phyloP scores from a whole-genome alignment of 2,113 vertebrate genomes.

The Ranitomeya variabilis region DNA sequence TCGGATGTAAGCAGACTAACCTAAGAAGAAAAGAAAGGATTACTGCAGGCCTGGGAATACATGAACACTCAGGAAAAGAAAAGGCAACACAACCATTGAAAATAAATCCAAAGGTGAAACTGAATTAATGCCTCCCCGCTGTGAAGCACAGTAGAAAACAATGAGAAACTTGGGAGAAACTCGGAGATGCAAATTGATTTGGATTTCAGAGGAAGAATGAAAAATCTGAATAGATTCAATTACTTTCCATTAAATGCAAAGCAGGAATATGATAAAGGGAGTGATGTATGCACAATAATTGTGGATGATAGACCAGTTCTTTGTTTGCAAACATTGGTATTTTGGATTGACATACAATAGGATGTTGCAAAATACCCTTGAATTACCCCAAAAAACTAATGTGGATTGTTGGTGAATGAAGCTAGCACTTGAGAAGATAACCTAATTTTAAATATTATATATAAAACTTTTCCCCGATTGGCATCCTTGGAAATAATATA shows the following conservation, averaged over 20 bases:
- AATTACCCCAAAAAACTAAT: too few relatives aligned
- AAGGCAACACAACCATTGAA: background rate
- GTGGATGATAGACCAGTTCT: too few relatives aligned
- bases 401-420: too few relatives aligned
- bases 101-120: conserved; percentile 37
- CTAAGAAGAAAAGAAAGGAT: conserved; percentile 23
- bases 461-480: too few relatives aligned
- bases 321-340: too few relatives aligned
- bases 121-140: background rate
- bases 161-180: background rate
- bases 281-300: background rate
- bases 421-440: too few relatives aligned
- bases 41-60: background rate
- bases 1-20: background rate
- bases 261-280: background rate
- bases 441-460: too few relatives aligned
- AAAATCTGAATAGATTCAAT: background rate
- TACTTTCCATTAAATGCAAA: background rate
- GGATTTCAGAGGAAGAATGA: conserved; percentile 1
- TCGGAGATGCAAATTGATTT: background rate
- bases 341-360: too few relatives aligned
- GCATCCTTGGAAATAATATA: too few relatives aligned
- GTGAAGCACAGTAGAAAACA: conserved; percentile 8
- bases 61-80: background rate
- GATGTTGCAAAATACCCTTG: too few relatives aligned